A percentile compares a stretch with the other conserved stretches of the same genome.
These are phyloP conservation scores for Nebria ingens DNA, from an alignment of 1,140 invertebrate genomes.

Conservation along the genomic window DNA sequence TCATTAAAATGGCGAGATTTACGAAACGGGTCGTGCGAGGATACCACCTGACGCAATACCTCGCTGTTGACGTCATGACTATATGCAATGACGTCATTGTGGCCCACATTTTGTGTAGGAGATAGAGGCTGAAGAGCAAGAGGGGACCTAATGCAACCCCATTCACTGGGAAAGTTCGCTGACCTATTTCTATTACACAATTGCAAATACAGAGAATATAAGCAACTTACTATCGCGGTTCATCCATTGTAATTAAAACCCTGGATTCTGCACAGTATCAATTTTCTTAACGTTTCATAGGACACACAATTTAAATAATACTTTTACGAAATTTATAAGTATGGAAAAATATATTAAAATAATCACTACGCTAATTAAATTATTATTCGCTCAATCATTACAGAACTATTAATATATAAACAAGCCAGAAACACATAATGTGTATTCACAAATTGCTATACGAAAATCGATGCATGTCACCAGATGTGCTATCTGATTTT, in stretches of 20 bases:
- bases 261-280: not conserved
- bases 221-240: no score
- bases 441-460: no score
- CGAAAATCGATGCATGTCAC: no score
- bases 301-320: not conserved
- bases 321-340: not conserved
- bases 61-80: slow-evolving; percentile 2
- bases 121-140: no score
- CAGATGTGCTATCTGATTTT: no score
- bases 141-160: no score
- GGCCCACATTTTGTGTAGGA: not conserved
- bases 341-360: not conserved
- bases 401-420: no score
- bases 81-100: not conserved
- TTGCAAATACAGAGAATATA: not conserved
- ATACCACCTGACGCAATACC: not conserved
- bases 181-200: not conserved
- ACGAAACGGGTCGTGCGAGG: not conserved
- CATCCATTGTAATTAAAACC: not conserved
- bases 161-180: slow-evolving; percentile 2
- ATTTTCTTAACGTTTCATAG: not conserved
- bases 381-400: no score
- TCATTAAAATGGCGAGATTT: not conserved
- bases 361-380: not conserved
- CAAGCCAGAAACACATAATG: no score